Evolutionary conservation across 2,797 vertebrate species (phyloP), one percentile per base, ranked within the genome.

Genomic region (Arctocebus calabarensis): DNA sequence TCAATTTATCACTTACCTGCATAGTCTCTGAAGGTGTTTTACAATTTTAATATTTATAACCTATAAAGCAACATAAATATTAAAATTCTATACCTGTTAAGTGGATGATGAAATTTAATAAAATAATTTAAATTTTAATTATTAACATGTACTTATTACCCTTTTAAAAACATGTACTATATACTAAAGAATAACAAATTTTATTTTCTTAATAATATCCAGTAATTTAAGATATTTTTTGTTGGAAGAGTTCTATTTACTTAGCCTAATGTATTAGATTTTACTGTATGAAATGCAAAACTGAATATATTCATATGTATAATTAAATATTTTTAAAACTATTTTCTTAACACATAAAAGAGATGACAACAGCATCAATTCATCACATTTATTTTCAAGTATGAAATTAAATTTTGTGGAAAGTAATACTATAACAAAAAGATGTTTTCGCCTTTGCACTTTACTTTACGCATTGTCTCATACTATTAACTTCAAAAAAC

Each of bases 381-480:
- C 23, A 94, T 88, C 12, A 85, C 81, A 86, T 59, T 57, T 94
- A 81, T 59, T 95, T 97, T 88, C 43, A 34, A 3, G 62, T 96
- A 64, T 82, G 17, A 78, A 95, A 95, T 90, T 94, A 73, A 87
- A 89, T 62, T 91, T 52, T 94, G 5, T 83, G 25, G 48, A 94
- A 96, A 84, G 82, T 43, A 6, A 62, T 78, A 66, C 29, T 88
- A 11, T 73, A 97, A 45, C 84, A 90, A 62, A 62, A 96, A 64
- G 13, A 79, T 16, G 14, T 93, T 92, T 96, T 90, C 29, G 81
- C 10, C 2, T 87, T 84, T 91, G 34, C 5, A 59, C 5, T 95
- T 89, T 23, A 89, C 57, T 91, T 93, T 95, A 93, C 85, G 40
- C 37, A 88, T 14, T 96, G 71, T 84, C 84, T 96, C 96, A 66